Evolutionary conservation across 2,888 invertebrate genomes (phyloP).

Genomic region (Lingula anatina): DNA sequence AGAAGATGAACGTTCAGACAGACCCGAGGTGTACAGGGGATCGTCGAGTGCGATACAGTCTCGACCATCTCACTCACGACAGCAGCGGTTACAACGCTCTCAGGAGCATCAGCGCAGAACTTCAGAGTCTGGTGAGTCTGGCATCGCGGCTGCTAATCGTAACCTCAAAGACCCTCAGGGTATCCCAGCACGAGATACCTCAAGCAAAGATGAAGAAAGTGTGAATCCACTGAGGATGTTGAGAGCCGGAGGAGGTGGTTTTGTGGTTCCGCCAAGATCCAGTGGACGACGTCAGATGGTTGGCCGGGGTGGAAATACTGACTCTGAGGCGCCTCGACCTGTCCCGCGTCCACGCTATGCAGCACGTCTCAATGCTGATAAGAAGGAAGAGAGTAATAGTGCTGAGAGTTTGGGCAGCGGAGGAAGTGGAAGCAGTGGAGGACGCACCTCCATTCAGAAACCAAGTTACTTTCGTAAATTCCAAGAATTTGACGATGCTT

Average conservation of each 20-base stretch:
- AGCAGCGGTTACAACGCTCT: conserved; percentile 33
- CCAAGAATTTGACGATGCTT: no score
- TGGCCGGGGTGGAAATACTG: conserved; percentile 10
- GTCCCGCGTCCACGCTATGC: not conserved
- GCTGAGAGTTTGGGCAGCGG: not conserved
- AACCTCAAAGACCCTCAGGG: conserved; percentile 42
- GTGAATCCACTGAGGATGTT: conserved; percentile 66
- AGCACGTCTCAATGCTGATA: not conserved
- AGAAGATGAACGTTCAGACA: not conserved
- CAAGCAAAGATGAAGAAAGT: conserved; percentile 47
- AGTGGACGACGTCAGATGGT: conserved; percentile 25
- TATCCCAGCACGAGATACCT: conserved; percentile 18
- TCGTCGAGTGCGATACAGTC: not conserved
- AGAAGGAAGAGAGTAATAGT: not conserved
- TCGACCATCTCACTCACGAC: no score
- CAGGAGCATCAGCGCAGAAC: conserved; percentile 40
- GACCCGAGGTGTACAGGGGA: not conserved
- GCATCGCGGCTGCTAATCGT: conserved; percentile 16
- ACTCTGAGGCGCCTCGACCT: not conserved
- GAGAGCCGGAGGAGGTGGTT: conserved; percentile 40
- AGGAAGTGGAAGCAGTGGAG: not conserved
- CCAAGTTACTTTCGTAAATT: no score
- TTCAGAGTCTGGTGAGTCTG: conserved; percentile 16
- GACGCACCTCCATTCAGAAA: no score
- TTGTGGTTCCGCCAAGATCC: conserved; percentile 20